Evolutionary conservation across 2,888 invertebrate genomes (phyloP).

Genomic region (Asteroscopus sphinx): DNA sequence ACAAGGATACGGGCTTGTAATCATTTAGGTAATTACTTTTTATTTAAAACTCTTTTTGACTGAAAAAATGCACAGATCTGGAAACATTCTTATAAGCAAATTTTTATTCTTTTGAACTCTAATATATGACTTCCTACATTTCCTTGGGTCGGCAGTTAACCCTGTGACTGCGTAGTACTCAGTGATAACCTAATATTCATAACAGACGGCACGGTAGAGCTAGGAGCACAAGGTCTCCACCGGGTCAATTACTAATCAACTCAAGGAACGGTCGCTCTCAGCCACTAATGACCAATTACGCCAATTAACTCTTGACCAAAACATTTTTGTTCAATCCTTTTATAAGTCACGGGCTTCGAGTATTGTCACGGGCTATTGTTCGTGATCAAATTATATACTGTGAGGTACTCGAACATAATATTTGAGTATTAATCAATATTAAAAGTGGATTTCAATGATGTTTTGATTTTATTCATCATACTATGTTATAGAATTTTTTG

Average conservation of each 20-base stretch:
- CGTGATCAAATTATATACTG: conserved; percentile 1
- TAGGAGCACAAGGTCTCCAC: conserved; percentile 71
- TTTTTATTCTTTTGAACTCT: conserved; percentile 3
- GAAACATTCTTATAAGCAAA: neutral
- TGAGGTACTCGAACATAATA: neutral
- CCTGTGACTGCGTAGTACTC: conserved; percentile 34
- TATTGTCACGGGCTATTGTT: conserved; percentile 8
- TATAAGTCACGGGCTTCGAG: conserved; percentile 15
- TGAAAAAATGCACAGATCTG: too few species aligned
- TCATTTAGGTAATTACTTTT: too few species aligned
- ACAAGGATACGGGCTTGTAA: too few species aligned
- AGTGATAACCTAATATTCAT: conserved; percentile 59
- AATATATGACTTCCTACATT: conserved; percentile 15
- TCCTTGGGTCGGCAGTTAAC: conserved; percentile 28
- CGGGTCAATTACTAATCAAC: conserved; percentile 86
- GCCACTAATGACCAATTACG: conserved; percentile 84
- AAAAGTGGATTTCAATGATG: neutral
- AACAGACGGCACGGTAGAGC: conserved; percentile 55
- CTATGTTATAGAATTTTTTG: neutral
- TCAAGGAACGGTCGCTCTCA: conserved; percentile 73
- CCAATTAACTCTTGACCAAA: conserved; percentile 82
- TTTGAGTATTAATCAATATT: conserved; percentile 8
- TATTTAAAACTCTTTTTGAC: too few species aligned
- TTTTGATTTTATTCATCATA: conserved; percentile 8
- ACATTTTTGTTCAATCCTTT: conserved; percentile 75